Conservation (phyloP, 2,113 vertebrate species). For the Lepus americanus region DNA sequence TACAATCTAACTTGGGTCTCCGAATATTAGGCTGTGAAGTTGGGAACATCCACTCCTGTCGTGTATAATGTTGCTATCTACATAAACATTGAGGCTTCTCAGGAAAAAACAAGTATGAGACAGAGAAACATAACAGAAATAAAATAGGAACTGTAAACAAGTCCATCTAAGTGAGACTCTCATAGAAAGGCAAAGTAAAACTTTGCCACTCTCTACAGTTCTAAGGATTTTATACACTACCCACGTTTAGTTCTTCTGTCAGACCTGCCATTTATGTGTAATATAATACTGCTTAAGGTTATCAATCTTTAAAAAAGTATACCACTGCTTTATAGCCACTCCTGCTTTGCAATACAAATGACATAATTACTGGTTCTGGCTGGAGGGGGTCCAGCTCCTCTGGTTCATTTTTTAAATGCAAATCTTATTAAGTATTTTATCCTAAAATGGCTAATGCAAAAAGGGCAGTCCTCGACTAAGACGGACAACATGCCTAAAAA, state of each 20-base stretch:
- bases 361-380: conserved; percentile 90
- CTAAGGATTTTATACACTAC: conserved; percentile 66
- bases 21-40: neutral
- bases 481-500: conserved; percentile 87
- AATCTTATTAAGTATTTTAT: conserved; percentile 91
- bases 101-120: neutral
- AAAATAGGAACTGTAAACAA: neutral
- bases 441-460: conserved; percentile 89
- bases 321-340: conserved; percentile 86
- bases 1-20: neutral
- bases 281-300: conserved; percentile 83
- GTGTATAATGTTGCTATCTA: neutral
- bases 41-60: neutral
- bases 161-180: neutral
- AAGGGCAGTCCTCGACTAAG: conserved; percentile 86
- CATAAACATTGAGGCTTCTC: neutral
- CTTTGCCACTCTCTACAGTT: conserved; percentile 31
- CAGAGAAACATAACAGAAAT: conserved; percentile 18
- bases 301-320: conserved; percentile 88
- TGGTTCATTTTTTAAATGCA: conserved; percentile 91
- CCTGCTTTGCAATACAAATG: conserved; percentile 92
- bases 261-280: conserved; percentile 81
- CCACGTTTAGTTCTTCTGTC: conserved; percentile 78
- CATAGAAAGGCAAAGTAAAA: conserved; percentile 58
- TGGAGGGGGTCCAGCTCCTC: conserved; percentile 88